Evolutionary conservation across 2,888 invertebrate species (phyloP), one percentile per base, ranked within the genome.

Genomic region (Tetheella fluctuosa): DNA sequence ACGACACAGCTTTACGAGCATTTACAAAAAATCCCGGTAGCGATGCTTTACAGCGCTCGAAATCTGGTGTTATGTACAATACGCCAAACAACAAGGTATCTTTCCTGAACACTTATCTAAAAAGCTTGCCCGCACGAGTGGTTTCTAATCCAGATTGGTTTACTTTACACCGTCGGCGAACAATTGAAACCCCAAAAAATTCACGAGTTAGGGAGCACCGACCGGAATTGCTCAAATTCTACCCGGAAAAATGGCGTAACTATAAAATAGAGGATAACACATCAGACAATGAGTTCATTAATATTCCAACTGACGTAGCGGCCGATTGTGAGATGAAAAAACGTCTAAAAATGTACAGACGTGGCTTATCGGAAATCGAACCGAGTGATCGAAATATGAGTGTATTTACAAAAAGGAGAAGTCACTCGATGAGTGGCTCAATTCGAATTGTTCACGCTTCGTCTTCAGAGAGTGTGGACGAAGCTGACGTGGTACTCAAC

Each of bases 381-480:
- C 69, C 83, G 57, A 83, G 81, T 62, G 74, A 84, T 61, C 73
- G 73, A 60, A 77, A 72, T 62, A 66, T 71, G 60, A 82, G 79
- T 80, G 77, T 78, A 71, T 81, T 82, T 76, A 76, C 80, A 62
- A 85, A 83, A 77, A 84, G 81, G 70, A 83, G 91, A 71, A 84
- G 92, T 74, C 86, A 88, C 79, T 91, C 93, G 56, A 80, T 88
- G 68, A 83, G 84, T 80, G 88, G 81, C 66, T 77, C 79, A 69
- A 75, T 82, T 73, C 76, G 76, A 66, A 72, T 83, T 63, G 76
- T 70, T 69, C 82, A 83, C 71, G 88, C 89, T 77, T 93, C 93
- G 64, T 93, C 93, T 52, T 93, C 93, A 30, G 93, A 93, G 77
- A 93, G 93, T 80, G 85, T 93, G 61, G 93, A 93, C 70, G 93